Conservation (phyloP, 2,113 vertebrate species). For the Neomonachus schauinslandi region DNA sequence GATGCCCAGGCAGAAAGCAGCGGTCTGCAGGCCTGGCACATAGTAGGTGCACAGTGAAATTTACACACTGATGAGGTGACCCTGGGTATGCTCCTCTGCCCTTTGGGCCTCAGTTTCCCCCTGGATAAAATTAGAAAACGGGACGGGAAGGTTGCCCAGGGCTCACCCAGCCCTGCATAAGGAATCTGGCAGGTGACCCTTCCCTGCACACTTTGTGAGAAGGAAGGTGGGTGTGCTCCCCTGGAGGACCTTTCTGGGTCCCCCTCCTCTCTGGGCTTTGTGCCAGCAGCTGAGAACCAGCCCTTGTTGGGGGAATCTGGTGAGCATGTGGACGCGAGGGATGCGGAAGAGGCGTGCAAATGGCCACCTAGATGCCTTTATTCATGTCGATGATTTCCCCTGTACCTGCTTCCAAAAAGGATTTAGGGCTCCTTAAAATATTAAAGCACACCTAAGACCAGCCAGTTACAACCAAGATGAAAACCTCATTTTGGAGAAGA, state of each 20-base stretch:
- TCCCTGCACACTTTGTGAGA: not conserved
- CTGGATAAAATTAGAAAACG: not conserved
- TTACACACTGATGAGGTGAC: rapidly evolving
- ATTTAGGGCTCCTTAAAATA: not conserved
- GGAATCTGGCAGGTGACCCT: not conserved
- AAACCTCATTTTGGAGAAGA: not conserved
- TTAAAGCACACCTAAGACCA: not conserved
- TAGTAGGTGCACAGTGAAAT: not conserved
- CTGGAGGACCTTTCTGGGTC: no score
- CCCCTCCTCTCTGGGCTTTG: not conserved
- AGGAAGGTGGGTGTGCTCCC: rapidly evolving
- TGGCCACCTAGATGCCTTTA: rapidly evolving
- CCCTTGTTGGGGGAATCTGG: rapidly evolving
- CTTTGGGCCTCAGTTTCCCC: not conserved
- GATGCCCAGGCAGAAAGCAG: not conserved
- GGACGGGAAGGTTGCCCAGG: not conserved
- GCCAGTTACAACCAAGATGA: not conserved
- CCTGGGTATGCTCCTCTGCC: rapidly evolving
- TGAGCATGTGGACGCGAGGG: rapidly evolving
- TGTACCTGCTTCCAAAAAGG: not conserved
- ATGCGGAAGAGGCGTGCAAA: rapidly evolving
- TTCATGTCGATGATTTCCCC: not conserved
- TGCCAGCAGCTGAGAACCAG: not conserved
- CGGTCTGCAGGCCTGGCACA: not conserved
- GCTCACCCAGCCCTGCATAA: rapidly evolving